phyloP scores from a whole-genome alignment of 2,888 invertebrate genomes.

The Cataglyphis rosenhaueri region DNA sequence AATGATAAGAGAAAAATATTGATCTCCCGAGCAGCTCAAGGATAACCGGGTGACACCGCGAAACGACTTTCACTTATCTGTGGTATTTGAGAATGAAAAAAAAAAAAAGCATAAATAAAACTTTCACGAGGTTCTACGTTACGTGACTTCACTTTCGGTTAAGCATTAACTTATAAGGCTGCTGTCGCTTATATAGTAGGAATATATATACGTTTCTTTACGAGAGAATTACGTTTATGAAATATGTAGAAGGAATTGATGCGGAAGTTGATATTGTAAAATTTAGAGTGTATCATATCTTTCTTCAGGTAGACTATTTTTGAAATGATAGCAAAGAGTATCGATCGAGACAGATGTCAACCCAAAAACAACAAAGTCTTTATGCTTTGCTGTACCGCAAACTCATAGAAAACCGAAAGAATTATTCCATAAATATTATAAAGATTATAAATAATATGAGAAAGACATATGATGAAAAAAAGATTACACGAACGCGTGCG shows the following conservation, averaged over 20 bases:
- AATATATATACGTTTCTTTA: background rate
- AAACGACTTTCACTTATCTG: conserved; percentile 33
- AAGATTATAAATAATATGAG: background rate
- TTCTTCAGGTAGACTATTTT: background rate
- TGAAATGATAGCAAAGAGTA: background rate
- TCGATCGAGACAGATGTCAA: background rate
- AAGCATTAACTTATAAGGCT: background rate
- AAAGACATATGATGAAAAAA: background rate
- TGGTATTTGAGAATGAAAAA: background rate
- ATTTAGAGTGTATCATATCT: background rate
- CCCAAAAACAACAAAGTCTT: background rate
- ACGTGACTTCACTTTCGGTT: conserved; percentile 19
- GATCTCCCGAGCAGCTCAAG: background rate
- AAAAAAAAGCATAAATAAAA: conserved; percentile 24
- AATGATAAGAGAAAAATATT: background rate
- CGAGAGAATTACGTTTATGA: background rate
- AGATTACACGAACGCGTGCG: background rate
- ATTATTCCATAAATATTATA: background rate
- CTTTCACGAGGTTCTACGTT: conserved; percentile 26
- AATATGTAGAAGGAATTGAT: background rate
- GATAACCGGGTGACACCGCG: background rate
- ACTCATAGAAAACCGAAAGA: background rate
- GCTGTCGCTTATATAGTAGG: background rate
- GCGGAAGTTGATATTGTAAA: background rate
- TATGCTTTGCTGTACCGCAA: background rate